These are phyloP conservation scores for Cathartes aura DNA, from an alignment of 2,113 vertebrate species.

Conservation along the genomic window DNA sequence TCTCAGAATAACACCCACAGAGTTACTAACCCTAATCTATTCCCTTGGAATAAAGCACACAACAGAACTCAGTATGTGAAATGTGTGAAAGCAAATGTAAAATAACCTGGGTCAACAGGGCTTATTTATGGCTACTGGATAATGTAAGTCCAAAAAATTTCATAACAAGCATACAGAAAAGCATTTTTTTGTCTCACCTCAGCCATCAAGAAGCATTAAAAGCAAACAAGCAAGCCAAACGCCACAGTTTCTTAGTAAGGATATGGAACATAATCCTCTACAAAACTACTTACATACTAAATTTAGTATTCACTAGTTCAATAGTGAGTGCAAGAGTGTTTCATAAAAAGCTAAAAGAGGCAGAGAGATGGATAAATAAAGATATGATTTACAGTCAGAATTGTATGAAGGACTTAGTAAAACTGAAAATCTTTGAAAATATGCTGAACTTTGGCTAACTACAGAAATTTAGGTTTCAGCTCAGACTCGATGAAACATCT, in stretches of 20 bases:
- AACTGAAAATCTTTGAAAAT: conserved; percentile 8
- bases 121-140: background rate
- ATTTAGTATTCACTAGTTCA: conserved; percentile 9
- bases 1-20: background rate
- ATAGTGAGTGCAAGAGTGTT: background rate
- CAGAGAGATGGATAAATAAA: background rate
- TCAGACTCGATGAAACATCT: background rate
- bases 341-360: background rate
- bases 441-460: background rate
- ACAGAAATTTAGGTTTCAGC: background rate
- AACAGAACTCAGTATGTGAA: background rate
- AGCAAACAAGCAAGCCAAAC: background rate
- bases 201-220: conserved; percentile 7
- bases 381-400: background rate
- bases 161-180: background rate
- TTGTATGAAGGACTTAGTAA: background rate
- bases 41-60: background rate
- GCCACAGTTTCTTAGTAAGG: background rate
- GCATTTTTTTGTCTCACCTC: background rate
- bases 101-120: background rate
- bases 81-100: background rate
- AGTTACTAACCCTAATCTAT: background rate
- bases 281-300: background rate
- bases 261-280: background rate
- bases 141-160: background rate